Conservation (phyloP, 2,113 vertebrate genomes). For the Hemiscyllium ocellatum region DNA sequence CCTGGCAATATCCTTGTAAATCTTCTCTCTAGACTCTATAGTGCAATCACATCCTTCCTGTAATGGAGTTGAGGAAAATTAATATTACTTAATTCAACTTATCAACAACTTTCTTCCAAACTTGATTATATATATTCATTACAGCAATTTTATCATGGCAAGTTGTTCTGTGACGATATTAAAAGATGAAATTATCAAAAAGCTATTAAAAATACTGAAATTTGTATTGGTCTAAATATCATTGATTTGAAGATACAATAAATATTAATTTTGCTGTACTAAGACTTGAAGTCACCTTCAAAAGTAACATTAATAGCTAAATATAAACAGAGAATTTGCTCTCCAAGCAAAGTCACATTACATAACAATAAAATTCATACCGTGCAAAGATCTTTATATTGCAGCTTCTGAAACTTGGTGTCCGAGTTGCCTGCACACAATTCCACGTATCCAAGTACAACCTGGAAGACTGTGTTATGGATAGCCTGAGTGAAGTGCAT, state of each 20-base stretch:
- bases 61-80: background rate
- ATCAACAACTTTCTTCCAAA: background rate
- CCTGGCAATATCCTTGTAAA: too few relatives aligned
- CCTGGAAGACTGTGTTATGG: constrained; percentile 97
- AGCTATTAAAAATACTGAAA: background rate
- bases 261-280: background rate
- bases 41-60: too few relatives aligned
- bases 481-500: constrained; percentile 99
- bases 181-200: background rate
- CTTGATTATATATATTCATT: background rate
- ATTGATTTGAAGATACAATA: background rate
- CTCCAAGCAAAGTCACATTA: background rate
- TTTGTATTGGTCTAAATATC: background rate
- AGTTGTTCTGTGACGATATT: background rate
- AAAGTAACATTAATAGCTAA: background rate
- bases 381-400: constrained; percentile 93
- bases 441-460: constrained; percentile 95
- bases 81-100: background rate
- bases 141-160: background rate
- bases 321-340: background rate
- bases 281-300: background rate
- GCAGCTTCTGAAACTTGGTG: constrained; percentile 98
- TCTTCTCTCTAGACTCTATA: too few relatives aligned
- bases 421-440: constrained; percentile 91
- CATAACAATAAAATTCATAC: constrained; percentile 54